These are phyloP conservation scores for Chrysolina haemoptera DNA, from an alignment of 2,888 invertebrate genomes.

Conservation along the genomic window DNA sequence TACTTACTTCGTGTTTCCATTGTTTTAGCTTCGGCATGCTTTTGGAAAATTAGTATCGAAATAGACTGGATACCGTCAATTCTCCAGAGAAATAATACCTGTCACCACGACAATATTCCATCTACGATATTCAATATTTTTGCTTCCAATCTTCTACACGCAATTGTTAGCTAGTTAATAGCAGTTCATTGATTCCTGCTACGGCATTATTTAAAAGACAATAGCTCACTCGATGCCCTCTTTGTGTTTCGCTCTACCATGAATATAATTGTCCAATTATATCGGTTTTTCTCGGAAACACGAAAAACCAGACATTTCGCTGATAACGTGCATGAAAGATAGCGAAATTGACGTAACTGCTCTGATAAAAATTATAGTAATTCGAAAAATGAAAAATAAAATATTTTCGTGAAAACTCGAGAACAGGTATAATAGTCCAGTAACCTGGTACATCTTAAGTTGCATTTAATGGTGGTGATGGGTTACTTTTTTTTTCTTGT, in stretches of 20 bases:
- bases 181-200: not conserved
- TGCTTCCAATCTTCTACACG: not conserved
- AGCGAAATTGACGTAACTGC: not conserved
- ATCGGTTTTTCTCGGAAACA: not conserved
- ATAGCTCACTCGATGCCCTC: not conserved
- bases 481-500: too few species aligned
- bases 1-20: too few species aligned
- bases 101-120: too few species aligned
- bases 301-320: not conserved
- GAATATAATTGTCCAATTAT: constrained; percentile 19
- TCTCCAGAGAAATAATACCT: too few species aligned
- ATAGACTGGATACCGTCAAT: too few species aligned
- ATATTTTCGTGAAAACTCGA: not conserved
- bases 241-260: constrained; percentile 6
- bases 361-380: too few species aligned
- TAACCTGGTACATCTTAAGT: too few species aligned
- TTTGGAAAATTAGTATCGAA: too few species aligned
- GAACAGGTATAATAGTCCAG: not conserved
- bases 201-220: not conserved
- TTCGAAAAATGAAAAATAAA: not conserved
- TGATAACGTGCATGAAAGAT: not conserved
- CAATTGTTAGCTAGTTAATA: not conserved
- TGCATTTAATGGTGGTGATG: too few species aligned
- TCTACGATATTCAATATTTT: not conserved
- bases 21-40: too few species aligned